Evolutionary conservation across 2,888 invertebrate species (phyloP).

Genomic region (Saturnia pavonia): DNA sequence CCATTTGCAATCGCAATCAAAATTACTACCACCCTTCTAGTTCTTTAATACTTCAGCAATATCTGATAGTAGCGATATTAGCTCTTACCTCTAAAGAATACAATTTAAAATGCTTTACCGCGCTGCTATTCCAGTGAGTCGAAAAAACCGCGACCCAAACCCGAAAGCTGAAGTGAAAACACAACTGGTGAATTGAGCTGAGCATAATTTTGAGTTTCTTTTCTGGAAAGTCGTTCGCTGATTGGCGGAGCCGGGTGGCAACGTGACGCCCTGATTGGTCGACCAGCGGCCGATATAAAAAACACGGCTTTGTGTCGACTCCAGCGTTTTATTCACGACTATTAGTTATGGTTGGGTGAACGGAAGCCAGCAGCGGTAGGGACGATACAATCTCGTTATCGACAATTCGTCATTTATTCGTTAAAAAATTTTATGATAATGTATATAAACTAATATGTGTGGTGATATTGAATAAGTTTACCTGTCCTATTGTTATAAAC

Average conservation of each 20-base stretch:
- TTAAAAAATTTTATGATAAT: too few species aligned
- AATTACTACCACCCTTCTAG: slow-evolving; percentile 52
- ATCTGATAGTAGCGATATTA: slow-evolving; percentile 1
- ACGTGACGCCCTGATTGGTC: slow-evolving; percentile 59
- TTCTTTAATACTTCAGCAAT: slow-evolving; percentile 27
- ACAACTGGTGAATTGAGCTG: slow-evolving; percentile 61
- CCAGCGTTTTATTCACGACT: slow-evolving; percentile 75
- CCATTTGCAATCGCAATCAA: slow-evolving; percentile 77
- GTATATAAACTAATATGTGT: too few species aligned
- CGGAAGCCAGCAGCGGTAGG: slow-evolving; percentile 48
- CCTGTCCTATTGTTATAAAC: too few species aligned
- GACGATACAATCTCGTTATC: slow-evolving; percentile 34
- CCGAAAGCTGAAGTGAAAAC: slow-evolving; percentile 62
- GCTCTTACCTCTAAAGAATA: background rate
- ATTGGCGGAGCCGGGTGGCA: slow-evolving; percentile 61
- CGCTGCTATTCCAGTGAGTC: background rate
- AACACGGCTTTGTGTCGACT: slow-evolving; percentile 68
- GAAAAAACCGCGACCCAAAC: slow-evolving; percentile 63
- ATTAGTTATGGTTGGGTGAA: slow-evolving; percentile 77
- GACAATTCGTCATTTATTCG: background rate
- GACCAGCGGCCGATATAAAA: slow-evolving; percentile 55
- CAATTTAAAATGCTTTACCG: background rate
- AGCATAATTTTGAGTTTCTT: slow-evolving; percentile 74
- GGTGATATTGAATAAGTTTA: too few species aligned
- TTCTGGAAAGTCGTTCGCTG: slow-evolving; percentile 53